These are phyloP conservation scores for Caenorhabditis angaria DNA, from an alignment of 2,888 invertebrate genomes.

Conservation along the genomic window DNA sequence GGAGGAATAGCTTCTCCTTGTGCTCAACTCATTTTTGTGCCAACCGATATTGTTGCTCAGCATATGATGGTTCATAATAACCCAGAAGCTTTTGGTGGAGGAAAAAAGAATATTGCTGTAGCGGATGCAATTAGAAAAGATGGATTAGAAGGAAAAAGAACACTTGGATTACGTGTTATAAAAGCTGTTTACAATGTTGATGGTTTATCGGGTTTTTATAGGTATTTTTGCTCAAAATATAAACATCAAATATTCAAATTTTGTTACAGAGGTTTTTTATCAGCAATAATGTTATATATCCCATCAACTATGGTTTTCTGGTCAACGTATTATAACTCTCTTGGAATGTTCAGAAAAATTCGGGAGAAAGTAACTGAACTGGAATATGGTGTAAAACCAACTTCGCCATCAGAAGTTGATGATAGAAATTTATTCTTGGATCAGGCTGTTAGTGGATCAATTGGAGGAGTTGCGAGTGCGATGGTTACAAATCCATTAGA, in stretches of 20 bases:
- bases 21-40: constrained; percentile 68
- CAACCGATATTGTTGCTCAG: constrained; percentile 70
- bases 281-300: constrained; percentile 67
- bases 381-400: constrained; percentile 44
- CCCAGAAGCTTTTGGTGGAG: constrained; percentile 54
- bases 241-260: not conserved
- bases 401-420: constrained; percentile 43
- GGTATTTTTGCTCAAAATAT: constrained; percentile 29
- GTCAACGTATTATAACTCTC: constrained; percentile 66
- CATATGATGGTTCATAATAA: constrained; percentile 68
- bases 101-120: constrained; percentile 59
- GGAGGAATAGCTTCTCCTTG: constrained; percentile 62
- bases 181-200: constrained; percentile 68
- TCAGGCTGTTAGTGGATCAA: constrained; percentile 64
- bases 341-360: constrained; percentile 48
- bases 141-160: constrained; percentile 55
- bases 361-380: constrained; percentile 48
- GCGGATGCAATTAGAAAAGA: constrained; percentile 58
- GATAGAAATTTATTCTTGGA: constrained; percentile 59
- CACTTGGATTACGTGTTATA: constrained; percentile 67
- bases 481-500: constrained; percentile 66
- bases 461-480: constrained; percentile 65
- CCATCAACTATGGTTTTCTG: constrained; percentile 71
- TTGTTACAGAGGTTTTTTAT: constrained; percentile 65
- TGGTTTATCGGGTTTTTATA: constrained; percentile 67